Evolutionary conservation across 2,797 vertebrate species (phyloP).

Genomic region (Macropus fuliginosus): DNA sequence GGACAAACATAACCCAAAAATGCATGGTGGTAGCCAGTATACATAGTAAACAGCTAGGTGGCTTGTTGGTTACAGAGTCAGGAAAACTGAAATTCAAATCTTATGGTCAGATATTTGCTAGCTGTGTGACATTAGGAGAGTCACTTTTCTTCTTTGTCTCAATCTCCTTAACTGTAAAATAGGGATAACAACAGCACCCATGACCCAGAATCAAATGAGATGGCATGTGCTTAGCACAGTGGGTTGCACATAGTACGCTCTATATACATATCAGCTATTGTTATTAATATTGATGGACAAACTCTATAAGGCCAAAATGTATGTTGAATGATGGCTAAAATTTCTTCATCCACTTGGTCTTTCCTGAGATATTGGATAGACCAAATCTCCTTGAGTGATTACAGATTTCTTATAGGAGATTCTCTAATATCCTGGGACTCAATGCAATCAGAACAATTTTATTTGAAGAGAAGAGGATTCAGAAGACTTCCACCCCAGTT

Average conservation of each 20-base stretch:
- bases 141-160: neutral
- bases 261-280: neutral
- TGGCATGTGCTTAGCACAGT: neutral
- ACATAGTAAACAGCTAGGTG: neutral
- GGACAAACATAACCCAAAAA: neutral
- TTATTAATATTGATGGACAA: neutral
- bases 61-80: neutral
- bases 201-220: neutral
- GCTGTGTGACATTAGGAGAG: neutral
- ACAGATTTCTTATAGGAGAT: neutral
- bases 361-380: neutral
- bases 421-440: neutral
- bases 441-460: neutral
- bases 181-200: neutral
- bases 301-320: neutral
- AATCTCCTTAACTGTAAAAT: neutral
- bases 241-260: neutral
- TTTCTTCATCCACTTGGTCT: neutral
- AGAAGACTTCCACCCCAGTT: neutral
- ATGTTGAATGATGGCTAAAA: neutral
- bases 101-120: neutral
- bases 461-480: neutral
- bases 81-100: neutral
- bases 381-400: neutral
- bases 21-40: neutral